Conservation (phyloP, 30 jellyfish, hydroid and myxozoan species). For the Rhopilema esculentum region DNA sequence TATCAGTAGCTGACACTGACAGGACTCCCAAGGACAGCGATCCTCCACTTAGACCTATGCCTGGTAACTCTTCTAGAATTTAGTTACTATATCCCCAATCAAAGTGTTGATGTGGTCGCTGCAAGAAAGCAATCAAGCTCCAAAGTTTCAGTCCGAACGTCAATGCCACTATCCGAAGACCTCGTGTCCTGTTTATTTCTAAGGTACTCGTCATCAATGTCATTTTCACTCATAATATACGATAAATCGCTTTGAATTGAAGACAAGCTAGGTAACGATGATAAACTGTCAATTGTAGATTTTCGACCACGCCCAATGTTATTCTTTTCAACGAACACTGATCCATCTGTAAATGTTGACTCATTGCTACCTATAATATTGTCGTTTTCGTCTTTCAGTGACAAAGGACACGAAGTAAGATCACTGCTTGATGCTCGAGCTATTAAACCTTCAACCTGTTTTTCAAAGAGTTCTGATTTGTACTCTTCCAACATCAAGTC, state of each 20-base stretch:
- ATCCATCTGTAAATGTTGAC: not conserved
- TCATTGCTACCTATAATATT: not conserved
- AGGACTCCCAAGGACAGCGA: too few relatives aligned
- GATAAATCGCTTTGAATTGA: conserved; percentile 45
- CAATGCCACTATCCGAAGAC: conserved; percentile 47
- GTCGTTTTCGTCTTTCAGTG: conserved; percentile 20
- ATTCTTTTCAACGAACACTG: not conserved
- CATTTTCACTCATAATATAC: conserved; percentile 25
- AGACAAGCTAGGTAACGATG: conserved; percentile 48
- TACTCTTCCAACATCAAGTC: conserved; percentile 36
- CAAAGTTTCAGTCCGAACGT: not conserved
- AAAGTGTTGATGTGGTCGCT: conserved; percentile 30
- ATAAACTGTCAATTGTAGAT: conserved; percentile 43
- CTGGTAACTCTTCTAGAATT: not conserved
- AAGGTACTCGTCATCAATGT: conserved; percentile 34
- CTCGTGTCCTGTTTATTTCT: conserved; percentile 22
- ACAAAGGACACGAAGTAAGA: not conserved
- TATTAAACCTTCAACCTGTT: conserved; percentile 13
- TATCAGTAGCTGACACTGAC: too few relatives aligned
- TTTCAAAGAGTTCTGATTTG: conserved; percentile 53
- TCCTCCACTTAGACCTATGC: not conserved
- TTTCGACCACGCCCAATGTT: conserved; percentile 12
- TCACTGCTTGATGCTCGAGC: not conserved
- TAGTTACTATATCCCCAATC: not conserved
- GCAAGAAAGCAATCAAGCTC: conserved; percentile 20